Conservation (phyloP, 2,113 vertebrate genomes). For the Anarhynchus alexandrinus region DNA sequence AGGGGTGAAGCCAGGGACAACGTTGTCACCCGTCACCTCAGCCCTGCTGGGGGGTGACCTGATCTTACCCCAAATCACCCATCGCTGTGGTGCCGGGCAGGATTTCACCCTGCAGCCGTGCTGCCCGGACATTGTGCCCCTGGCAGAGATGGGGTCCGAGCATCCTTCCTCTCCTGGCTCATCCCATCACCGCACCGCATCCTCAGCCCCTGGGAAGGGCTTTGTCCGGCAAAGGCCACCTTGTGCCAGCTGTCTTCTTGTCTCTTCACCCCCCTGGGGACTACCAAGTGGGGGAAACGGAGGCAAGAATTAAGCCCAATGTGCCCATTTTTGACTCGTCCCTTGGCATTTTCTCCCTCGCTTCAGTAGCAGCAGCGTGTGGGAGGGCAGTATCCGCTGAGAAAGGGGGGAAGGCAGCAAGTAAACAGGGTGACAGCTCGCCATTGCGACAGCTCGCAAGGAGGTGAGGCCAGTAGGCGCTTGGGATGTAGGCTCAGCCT, state of each 20-base stretch:
- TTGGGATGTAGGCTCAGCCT: background rate
- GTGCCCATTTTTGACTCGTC: background rate
- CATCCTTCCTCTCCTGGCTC: background rate
- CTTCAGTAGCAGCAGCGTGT: rapidly evolving
- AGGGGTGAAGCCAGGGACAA: background rate
- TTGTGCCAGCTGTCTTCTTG: rapidly evolving
- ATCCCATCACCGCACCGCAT: rapidly evolving
- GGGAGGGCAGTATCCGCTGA: rapidly evolving
- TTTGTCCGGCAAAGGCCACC: background rate
- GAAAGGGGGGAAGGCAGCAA: background rate
- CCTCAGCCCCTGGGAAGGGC: background rate
- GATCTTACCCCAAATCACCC: background rate
- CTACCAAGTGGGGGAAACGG: rapidly evolving
- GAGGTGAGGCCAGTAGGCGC: background rate
- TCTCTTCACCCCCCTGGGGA: background rate
- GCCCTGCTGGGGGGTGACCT: background rate
- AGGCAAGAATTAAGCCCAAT: background rate
- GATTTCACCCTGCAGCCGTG: background rate
- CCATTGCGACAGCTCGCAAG: rapidly evolving
- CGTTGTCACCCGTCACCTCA: background rate
- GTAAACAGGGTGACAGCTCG: background rate
- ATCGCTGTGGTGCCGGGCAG: background rate
- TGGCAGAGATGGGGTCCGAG: background rate
- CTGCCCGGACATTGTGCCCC: rapidly evolving
- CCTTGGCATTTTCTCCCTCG: background rate